phyloP scores from a whole-genome alignment of 1,140 invertebrate genomes.

The Pseudomyrmex gracilis region DNA sequence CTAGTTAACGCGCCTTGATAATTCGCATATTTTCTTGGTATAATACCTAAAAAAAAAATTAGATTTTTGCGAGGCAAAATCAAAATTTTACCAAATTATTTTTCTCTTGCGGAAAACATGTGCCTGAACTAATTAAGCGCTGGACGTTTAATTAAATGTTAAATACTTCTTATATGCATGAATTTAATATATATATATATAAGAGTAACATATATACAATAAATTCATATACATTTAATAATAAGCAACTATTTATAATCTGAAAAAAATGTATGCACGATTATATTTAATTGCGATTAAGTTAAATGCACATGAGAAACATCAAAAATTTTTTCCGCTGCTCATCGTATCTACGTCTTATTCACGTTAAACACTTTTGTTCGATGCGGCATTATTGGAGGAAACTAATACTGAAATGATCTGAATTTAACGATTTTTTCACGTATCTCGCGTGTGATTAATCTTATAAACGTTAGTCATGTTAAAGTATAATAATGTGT shows the following conservation, averaged over 20 bases:
- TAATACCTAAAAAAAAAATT: neutral
- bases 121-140: slow-evolving; percentile 12
- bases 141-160: slow-evolving; percentile 35
- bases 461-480: neutral
- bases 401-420: slow-evolving; percentile 2
- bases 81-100: neutral
- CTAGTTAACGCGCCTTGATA: neutral
- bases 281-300: neutral
- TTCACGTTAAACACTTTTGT: neutral
- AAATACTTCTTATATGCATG: no score
- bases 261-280: neutral
- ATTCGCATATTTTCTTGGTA: no score
- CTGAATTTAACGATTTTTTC: slow-evolving; percentile 11
- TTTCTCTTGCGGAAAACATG: neutral
- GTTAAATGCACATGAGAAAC: neutral
- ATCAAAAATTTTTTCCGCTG: neutral
- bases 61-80: neutral
- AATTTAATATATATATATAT: neutral
- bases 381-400: no score
- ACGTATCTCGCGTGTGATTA: neutral
- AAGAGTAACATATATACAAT: neutral
- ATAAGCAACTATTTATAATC: neutral
- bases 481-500: neutral
- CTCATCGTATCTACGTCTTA: neutral
- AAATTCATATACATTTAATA: neutral